Conservation (phyloP, 2,797 vertebrate genomes). For the Microctenopoma steveboyesi region DNA sequence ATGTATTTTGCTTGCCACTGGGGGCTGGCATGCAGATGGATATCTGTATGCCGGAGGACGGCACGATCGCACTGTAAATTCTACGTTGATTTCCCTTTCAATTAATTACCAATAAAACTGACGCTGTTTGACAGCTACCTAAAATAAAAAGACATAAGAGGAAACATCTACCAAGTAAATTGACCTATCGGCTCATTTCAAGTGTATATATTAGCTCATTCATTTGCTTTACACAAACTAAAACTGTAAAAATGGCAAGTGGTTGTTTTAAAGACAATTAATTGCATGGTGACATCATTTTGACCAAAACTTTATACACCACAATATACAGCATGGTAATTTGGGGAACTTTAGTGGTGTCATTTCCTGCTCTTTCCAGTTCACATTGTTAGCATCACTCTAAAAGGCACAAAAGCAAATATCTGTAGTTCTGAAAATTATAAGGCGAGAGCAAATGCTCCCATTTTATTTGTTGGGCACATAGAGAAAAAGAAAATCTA, state of each 20-base stretch:
- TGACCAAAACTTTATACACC: neutral
- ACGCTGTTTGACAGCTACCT: neutral
- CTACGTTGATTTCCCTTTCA: conserved; percentile 35
- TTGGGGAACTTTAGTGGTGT: neutral
- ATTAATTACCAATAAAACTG: conserved; percentile 42
- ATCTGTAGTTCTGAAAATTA: conserved; percentile 3
- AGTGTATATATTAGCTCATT: too few relatives aligned
- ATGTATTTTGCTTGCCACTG: neutral
- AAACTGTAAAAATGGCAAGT: too few relatives aligned
- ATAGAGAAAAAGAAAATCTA: conserved; percentile 25
- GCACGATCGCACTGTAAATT: conserved; percentile 30
- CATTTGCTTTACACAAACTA: too few relatives aligned
- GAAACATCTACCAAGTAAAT: too few relatives aligned
- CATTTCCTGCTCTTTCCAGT: too few relatives aligned
- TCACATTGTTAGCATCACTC: too few relatives aligned
- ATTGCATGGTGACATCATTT: neutral
- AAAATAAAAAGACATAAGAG: neutral
- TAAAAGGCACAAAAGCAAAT: neutral
- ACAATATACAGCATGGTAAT: neutral
- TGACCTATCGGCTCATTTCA: too few relatives aligned
- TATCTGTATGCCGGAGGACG: conserved; percentile 31
- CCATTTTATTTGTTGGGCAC: conserved; percentile 18
- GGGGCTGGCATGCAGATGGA: conserved; percentile 21
- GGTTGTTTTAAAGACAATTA: too few relatives aligned
- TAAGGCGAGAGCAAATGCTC: conserved; percentile 5